Conservation (phyloP, 1,140 invertebrate species). For the Aphaenogaster ashmeadi region DNA sequence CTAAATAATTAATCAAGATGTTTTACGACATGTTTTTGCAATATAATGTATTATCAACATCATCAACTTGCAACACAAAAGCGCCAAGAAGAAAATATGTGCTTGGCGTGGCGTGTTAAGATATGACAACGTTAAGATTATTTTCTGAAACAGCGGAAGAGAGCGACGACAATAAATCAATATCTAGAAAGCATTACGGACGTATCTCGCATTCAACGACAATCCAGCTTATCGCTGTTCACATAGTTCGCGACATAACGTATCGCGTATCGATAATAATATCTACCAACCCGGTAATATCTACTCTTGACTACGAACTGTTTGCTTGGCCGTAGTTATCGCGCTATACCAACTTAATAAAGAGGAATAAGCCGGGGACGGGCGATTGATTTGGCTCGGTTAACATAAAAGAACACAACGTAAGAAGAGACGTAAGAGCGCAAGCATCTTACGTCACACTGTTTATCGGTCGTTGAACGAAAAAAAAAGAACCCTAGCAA, state of each 20-base stretch:
- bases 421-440: neutral
- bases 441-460: neutral
- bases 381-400: conserved; percentile 32
- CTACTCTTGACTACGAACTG: conserved; percentile 34
- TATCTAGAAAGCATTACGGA: conserved; percentile 48
- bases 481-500: neutral
- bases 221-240: conserved; percentile 56
- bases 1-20: neutral
- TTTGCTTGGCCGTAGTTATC: conserved; percentile 53
- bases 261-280: conserved; percentile 60
- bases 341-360: conserved; percentile 56
- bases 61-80: neutral
- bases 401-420: conserved; percentile 9
- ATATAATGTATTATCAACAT: neutral
- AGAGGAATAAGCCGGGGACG: conserved; percentile 38
- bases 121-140: conserved; percentile 3
- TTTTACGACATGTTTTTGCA: neutral
- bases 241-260: conserved; percentile 39
- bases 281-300: conserved; percentile 50
- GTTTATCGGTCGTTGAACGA: neutral
- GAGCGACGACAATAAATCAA: conserved; percentile 37
- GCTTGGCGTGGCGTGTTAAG: neutral
- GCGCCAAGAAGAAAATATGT: neutral
- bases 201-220: conserved; percentile 52
- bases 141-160: conserved; percentile 16